Base-by-base conservation (phyloP, 2,113 vertebrate genomes). In the Etia nguti region DNA sequence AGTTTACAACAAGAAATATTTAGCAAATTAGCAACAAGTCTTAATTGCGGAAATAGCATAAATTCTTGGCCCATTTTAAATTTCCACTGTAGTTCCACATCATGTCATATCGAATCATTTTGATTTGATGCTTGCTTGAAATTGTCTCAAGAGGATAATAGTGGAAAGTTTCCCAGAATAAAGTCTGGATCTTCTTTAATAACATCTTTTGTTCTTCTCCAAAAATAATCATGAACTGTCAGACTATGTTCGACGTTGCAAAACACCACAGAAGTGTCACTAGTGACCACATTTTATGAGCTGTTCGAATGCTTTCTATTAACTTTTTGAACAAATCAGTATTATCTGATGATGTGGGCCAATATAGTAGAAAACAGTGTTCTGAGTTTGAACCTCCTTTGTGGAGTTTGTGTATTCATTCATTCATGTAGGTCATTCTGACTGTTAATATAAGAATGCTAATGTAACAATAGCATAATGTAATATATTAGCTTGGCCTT, bases 91-190 rank as follows among this genome's bases (percentile, higher is more conserved):
- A 38, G 41, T 81, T 84, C 65, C 8, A 79, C 86, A 86, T 85
- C 88, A 83, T 89, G 82, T 89, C 92, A 91, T 12, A 73, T 77
- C 81, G 10, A 90, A 92, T 93, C 15, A 89, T 55, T 81, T 68
- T 36, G 46, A 90, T 84, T 75, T 88, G 82, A 88, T 16, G 34
- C 57, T 86, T 43, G 41, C 89, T 86, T 84, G 46, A 79, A n/a
- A 75, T 90, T 81, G 57, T 89, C 87, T 90, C 83, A 81, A 88
- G 87, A 87, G 81, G 80, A 81, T 2, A 11, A 16, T 73, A 60
- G 36, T 81, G 82, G 88, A 93, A 89, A 52, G 60, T 84, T 54
- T 90, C 89, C 50, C 84, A 89, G 81, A 82, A 82, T 70, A 43
- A 79, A 87, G 70, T 83, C 91, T 93, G 92, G 86, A 79, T 65